These are phyloP conservation scores for Nyleta sp. DNA, from an alignment of 2,888 invertebrate genomes.

Conservation along the genomic window DNA sequence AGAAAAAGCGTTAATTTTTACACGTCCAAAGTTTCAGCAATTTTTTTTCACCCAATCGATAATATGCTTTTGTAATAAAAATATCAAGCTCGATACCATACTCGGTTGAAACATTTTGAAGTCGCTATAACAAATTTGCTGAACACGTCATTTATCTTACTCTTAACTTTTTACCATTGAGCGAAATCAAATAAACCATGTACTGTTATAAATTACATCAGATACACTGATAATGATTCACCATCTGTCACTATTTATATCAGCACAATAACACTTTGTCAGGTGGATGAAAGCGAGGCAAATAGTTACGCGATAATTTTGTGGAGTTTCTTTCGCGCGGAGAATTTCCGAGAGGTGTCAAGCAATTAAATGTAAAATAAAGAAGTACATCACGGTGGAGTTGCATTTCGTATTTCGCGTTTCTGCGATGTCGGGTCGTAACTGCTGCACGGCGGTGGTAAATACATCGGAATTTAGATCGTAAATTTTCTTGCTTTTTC, in stretches of 20 bases:
- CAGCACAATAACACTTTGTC: not conserved
- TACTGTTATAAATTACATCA: not conserved
- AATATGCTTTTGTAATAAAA: too few relatives aligned
- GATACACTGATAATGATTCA: not conserved
- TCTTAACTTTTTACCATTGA: too few relatives aligned
- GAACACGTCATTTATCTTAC: too few relatives aligned
- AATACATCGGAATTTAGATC: conserved; percentile 67
- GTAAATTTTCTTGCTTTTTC: conserved; percentile 65
- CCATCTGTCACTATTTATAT: not conserved
- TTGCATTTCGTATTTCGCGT: conserved; percentile 8
- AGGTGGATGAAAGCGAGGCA: not conserved
- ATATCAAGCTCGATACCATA: too few relatives aligned
- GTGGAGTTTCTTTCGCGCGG: not conserved
- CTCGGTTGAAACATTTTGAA: too few relatives aligned
- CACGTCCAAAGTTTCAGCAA: too few relatives aligned
- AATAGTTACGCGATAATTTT: not conserved
- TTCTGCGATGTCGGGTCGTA: conserved; percentile 5
- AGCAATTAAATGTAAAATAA: conserved; percentile 12
- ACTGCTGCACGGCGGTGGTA: conserved; percentile 48
- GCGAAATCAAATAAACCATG: too few relatives aligned
- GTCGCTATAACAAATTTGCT: too few relatives aligned
- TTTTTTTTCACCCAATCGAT: too few relatives aligned
- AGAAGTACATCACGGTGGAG: conserved; percentile 3
- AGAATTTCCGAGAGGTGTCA: not conserved
- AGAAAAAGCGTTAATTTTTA: too few relatives aligned